Base-by-base conservation (phyloP, 2,113 vertebrate species). In the Zingel zingel region DNA sequence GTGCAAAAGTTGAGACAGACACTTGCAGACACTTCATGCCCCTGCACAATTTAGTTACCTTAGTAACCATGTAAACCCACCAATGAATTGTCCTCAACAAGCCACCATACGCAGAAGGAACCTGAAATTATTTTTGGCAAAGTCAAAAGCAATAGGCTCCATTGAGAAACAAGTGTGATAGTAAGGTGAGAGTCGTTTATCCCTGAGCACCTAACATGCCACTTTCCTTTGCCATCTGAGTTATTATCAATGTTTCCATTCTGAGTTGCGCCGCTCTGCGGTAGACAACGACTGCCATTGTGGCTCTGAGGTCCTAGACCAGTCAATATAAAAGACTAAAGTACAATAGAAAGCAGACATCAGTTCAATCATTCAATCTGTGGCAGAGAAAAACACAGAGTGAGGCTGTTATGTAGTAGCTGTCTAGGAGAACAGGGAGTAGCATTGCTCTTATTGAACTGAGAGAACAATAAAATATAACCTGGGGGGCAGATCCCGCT, bases 391-490 rank as follows among this genome's bases (percentile, higher is more conserved):
- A 90, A 90, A 93, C 71, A 90, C 77, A 70, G 69, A 59, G 86
- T 53, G 77, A 85, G 83, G 82, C 75, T 88, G 85, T 89, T 89
- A 86, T 93, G 86, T 89, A 85, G 90, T 87, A 85, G 90, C 91
- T 92, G 92, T 89, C 91, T 53, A 2, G 45, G 86, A 82, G 86
- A 84, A 73, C 84, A 86, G 78, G 78, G 84, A 87, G 81, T 30
- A 78, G 84, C 86, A 90, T 89, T 88, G 53, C 81, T 92, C 89
- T 89, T 92, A 92, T 90, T 93, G 91, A 93, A 91, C 89, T 89
- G 71, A 77, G 88, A 91, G 78, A 94, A 94, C 89, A 94, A 94
- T 92, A 92, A 92, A 93, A 93, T 89, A 87, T 87, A 91, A 93
- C 88, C 88, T 85, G 85, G 85, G 90, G 89, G 86, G 83, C 83